Conservation (phyloP, 2,797 vertebrate species). For the Ataeniobius toweri region DNA sequence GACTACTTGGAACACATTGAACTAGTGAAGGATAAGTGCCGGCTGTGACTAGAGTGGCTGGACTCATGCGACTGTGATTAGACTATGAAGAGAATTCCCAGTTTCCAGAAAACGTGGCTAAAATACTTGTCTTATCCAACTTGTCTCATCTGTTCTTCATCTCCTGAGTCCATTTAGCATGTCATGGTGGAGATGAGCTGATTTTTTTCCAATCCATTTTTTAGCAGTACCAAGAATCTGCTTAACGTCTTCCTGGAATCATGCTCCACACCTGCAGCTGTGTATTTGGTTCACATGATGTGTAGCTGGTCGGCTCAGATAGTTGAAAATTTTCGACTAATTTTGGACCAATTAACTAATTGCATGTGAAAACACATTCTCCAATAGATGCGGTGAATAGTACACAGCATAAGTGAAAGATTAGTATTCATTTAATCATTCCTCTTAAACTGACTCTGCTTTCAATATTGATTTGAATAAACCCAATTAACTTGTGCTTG, state of each 20-base stretch:
- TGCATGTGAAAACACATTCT: not conserved
- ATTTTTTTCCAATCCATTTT: slow-evolving; percentile 1
- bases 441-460: not conserved
- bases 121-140: not conserved
- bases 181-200: not conserved
- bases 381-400: not conserved
- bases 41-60: too few species aligned
- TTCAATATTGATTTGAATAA: not conserved
- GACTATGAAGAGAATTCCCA: too few species aligned
- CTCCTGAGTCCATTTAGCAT: not conserved
- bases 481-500: not conserved
- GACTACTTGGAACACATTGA: too few species aligned
- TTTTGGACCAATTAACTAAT: not conserved
- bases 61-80: too few species aligned
- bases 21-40: too few species aligned
- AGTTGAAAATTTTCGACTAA: not conserved
- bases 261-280: not conserved
- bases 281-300: not conserved
- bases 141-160: not conserved
- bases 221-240: not conserved
- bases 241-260: slow-evolving; percentile 7
- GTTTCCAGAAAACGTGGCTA: not conserved
- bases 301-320: not conserved
- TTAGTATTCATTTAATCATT: not conserved
- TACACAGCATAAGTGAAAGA: not conserved